Evolutionary conservation across 2,113 vertebrate genomes (phyloP).

Genomic region (Callopanchax toddi): DNA sequence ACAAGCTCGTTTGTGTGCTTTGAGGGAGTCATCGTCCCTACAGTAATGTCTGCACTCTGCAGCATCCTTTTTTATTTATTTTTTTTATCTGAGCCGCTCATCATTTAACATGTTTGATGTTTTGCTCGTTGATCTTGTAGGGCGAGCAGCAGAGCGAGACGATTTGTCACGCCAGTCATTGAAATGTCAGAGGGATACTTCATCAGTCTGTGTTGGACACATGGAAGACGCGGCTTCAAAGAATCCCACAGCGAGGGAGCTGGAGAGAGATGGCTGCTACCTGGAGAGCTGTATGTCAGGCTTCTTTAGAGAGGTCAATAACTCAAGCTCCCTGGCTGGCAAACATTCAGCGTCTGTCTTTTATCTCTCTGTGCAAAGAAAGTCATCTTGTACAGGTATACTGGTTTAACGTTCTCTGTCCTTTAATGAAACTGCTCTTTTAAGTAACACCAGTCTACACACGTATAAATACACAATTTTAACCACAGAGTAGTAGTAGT

Average conservation of each 20-base stretch:
- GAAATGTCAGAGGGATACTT: slow-evolving; percentile 58
- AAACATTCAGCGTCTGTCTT: not conserved
- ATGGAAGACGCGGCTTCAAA: slow-evolving; percentile 38
- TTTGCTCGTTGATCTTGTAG: slow-evolving; percentile 23
- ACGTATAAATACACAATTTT: no score
- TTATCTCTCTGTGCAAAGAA: not conserved
- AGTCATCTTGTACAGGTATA: slow-evolving; percentile 3
- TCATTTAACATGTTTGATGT: slow-evolving; percentile 49
- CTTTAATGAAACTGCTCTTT: not conserved
- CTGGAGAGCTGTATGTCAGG: slow-evolving; percentile 28
- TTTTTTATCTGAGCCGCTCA: slow-evolving; percentile 4
- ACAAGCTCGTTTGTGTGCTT: slow-evolving; percentile 4
- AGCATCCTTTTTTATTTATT: not conserved
- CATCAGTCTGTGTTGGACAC: slow-evolving; percentile 44
- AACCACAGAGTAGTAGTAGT: no score
- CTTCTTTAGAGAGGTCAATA: slow-evolving; percentile 20
- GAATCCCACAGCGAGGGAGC: slow-evolving; percentile 17
- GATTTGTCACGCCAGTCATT: slow-evolving; percentile 34
- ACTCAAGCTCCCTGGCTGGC: not conserved
- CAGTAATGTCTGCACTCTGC: slow-evolving; percentile 26
- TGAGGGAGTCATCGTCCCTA: slow-evolving; percentile 11
- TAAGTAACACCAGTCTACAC: not conserved
- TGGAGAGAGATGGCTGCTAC: slow-evolving; percentile 22
- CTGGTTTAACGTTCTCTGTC: not conserved
- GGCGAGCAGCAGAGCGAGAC: slow-evolving; percentile 7